These are phyloP conservation scores for Sanderia malayensis DNA, from an alignment of 30 jellyfish, hydroid and myxozoan genomes.

Conservation along the genomic window DNA sequence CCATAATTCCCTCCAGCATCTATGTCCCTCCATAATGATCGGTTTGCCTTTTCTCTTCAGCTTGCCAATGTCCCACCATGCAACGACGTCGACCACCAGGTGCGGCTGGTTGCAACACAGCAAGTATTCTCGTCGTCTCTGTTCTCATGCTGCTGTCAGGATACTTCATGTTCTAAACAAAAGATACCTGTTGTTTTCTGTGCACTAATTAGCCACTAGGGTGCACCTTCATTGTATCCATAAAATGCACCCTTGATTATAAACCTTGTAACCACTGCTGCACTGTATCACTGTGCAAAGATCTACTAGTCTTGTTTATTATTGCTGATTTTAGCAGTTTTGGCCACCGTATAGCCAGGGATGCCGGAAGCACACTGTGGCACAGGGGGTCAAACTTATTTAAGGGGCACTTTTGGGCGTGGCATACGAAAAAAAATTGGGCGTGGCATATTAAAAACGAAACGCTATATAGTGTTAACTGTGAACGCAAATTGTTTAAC, in stretches of 20 bases:
- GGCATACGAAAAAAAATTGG: too few relatives aligned
- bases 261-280: too few relatives aligned
- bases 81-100: neutral
- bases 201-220: too few relatives aligned
- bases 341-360: too few relatives aligned
- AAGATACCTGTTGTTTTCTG: too few relatives aligned
- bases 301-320: too few relatives aligned
- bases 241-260: too few relatives aligned
- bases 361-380: conserved; percentile 10
- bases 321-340: too few relatives aligned
- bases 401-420: conserved; percentile 7
- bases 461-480: neutral
- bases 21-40: neutral
- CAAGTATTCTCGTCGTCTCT: neutral
- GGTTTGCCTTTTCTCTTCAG: neutral
- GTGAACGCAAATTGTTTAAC: neutral
- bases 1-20: neutral
- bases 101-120: neutral
- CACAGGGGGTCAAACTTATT: neutral
- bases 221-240: too few relatives aligned
- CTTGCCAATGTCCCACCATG: neutral
- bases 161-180: too few relatives aligned
- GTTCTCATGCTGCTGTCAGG: neutral
- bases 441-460: neutral
- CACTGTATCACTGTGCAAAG: too few relatives aligned